These are phyloP conservation scores for Cyclina sinensis DNA, from an alignment of 1,140 invertebrate genomes.

Conservation along the genomic window DNA sequence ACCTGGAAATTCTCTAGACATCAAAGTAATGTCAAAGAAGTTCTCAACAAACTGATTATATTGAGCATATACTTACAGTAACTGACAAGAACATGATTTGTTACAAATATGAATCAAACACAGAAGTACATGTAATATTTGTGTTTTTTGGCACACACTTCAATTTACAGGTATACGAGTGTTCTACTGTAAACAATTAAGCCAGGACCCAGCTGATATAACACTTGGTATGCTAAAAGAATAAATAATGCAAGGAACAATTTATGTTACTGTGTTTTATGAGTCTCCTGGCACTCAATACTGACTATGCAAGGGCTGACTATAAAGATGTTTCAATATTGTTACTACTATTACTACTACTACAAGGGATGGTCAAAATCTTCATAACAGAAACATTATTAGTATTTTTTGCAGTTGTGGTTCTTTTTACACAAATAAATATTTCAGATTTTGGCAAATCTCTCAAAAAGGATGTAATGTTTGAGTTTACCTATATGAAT, in stretches of 20 bases:
- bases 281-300: no score
- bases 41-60: not conserved
- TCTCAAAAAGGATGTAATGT: no score
- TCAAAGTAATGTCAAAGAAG: not conserved
- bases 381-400: no score
- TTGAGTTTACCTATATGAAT: no score
- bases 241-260: not conserved
- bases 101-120: not conserved
- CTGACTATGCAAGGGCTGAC: no score
- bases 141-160: constrained; percentile 4
- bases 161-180: not conserved
- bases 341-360: no score
- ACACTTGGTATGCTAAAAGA: not conserved
- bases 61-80: not conserved
- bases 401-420: no score
- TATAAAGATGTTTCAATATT: no score
- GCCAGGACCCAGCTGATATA: not conserved
- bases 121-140: not conserved
- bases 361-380: no score
- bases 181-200: not conserved
- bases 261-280: not conserved
- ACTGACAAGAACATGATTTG: not conserved
- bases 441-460: no score
- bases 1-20: not conserved
- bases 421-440: no score